These are phyloP conservation scores for Tiphia femorata DNA, from an alignment of 2,888 invertebrate species.

Conservation along the genomic window DNA sequence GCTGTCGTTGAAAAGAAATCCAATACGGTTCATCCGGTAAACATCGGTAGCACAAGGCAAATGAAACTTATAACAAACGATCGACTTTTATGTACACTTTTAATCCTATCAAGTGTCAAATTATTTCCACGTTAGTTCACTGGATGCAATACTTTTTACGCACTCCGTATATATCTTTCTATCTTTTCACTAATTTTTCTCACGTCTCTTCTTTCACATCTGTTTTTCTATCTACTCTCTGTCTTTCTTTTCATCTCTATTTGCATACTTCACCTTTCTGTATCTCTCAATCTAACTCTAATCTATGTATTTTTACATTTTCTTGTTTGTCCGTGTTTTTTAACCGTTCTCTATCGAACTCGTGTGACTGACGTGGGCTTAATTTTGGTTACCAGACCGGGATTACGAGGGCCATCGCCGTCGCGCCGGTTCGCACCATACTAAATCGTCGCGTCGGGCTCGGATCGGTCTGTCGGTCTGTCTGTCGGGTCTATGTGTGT, in stretches of 20 bases:
- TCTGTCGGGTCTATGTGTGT: conserved; percentile 50
- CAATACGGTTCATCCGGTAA: too few relatives aligned
- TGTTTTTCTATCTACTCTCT: conserved; percentile 6
- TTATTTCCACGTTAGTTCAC: too few relatives aligned
- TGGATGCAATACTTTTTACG: conserved; percentile 5
- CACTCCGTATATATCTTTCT: background rate
- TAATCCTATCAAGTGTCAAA: too few relatives aligned
- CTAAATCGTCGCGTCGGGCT: conserved; percentile 71
- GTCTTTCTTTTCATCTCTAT: conserved; percentile 7
- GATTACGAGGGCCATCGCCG: conserved; percentile 86
- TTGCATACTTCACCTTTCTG: conserved; percentile 6
- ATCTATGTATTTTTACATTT: conserved; percentile 8
- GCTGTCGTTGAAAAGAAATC: too few relatives aligned
- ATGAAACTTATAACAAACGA: too few relatives aligned
- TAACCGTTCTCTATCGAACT: conserved; percentile 35
- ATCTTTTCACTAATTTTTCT: background rate
- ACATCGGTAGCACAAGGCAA: too few relatives aligned
- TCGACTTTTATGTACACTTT: too few relatives aligned
- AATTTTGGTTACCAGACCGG: conserved; percentile 74
- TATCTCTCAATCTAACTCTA: background rate
- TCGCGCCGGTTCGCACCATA: conserved; percentile 90
- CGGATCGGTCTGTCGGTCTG: conserved; percentile 60
- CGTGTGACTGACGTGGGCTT: conserved; percentile 55
- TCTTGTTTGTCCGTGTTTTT: conserved; percentile 33
- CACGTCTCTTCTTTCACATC: conserved; percentile 8